Conservation (phyloP, 2,113 vertebrate species). For the Odobenus rosmarus region DNA sequence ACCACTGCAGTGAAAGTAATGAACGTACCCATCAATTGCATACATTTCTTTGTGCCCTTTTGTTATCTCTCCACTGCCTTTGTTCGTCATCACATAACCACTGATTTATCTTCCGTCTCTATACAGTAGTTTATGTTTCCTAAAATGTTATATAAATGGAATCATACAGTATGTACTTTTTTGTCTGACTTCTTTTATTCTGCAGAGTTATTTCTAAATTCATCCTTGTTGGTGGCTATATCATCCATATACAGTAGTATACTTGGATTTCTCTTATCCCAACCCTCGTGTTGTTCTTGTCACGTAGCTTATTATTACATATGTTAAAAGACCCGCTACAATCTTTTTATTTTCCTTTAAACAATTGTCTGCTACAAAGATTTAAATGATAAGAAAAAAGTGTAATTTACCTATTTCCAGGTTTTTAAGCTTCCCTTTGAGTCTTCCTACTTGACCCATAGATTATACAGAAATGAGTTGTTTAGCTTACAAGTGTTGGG, state of each 20-base stretch:
- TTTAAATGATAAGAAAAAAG: background rate
- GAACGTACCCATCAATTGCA: background rate
- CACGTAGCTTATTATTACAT: background rate
- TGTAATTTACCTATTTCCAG: background rate
- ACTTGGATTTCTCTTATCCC: background rate
- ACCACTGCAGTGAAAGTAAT: background rate
- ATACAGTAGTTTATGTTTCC: background rate
- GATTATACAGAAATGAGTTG: background rate
- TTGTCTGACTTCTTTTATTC: background rate
- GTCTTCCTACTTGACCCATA: background rate
- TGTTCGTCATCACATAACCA: background rate
- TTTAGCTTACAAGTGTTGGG: background rate
- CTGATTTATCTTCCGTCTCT: background rate
- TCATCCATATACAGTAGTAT: background rate
- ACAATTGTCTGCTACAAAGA: background rate
- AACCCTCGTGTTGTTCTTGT: background rate
- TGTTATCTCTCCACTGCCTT: background rate
- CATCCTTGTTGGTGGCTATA: background rate
- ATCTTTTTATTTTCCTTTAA: conserved; percentile 7
- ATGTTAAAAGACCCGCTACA: background rate
- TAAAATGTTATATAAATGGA: background rate
- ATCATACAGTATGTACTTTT: background rate
- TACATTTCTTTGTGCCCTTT: background rate
- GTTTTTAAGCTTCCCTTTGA: background rate
- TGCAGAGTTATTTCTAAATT: background rate